A percentile compares a stretch with the other conserved stretches of the same genome.
These are phyloP conservation scores for Drosophila saltans DNA, from an alignment of 1,140 invertebrate species.

Conservation along the genomic window DNA sequence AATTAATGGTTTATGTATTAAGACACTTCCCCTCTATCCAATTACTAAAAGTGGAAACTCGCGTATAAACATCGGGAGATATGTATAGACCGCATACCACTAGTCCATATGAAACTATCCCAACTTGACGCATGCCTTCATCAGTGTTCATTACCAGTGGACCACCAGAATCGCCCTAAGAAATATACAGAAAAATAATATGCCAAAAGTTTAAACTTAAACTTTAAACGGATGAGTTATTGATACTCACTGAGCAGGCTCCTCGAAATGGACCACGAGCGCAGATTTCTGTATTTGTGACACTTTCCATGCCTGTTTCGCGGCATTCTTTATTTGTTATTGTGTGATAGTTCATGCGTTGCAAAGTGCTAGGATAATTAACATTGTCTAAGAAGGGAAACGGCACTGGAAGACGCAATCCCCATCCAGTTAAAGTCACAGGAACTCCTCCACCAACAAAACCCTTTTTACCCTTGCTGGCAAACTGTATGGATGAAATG, in stretches of 20 bases:
- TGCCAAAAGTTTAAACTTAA: no score
- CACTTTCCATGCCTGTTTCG: slow-evolving; percentile 59
- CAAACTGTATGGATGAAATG: slow-evolving; percentile 53
- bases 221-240: not conserved
- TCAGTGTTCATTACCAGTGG: slow-evolving; percentile 84
- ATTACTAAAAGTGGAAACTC: slow-evolving; percentile 83
- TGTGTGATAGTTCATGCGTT: slow-evolving; percentile 69
- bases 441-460: slow-evolving; percentile 54
- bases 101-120: slow-evolving; percentile 88
- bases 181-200: not conserved
- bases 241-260: slow-evolving; percentile 75
- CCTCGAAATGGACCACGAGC: slow-evolving; percentile 83
- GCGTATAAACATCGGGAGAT: slow-evolving; percentile 85
- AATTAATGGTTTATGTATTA: not conserved
- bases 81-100: slow-evolving; percentile 84
- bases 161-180: slow-evolving; percentile 90
- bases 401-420: slow-evolving; percentile 58
- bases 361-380: slow-evolving; percentile 66
- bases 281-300: slow-evolving; percentile 83
- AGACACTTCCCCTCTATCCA: slow-evolving; percentile 80
- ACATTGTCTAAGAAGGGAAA: slow-evolving; percentile 59
- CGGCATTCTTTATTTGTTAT: slow-evolving; percentile 68
- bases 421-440: slow-evolving; percentile 79
- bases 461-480: slow-evolving; percentile 15
- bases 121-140: slow-evolving; percentile 83